Evolutionary conservation across 2,797 vertebrate species (phyloP).

Genomic region (Myiotriccus ornatus): DNA sequence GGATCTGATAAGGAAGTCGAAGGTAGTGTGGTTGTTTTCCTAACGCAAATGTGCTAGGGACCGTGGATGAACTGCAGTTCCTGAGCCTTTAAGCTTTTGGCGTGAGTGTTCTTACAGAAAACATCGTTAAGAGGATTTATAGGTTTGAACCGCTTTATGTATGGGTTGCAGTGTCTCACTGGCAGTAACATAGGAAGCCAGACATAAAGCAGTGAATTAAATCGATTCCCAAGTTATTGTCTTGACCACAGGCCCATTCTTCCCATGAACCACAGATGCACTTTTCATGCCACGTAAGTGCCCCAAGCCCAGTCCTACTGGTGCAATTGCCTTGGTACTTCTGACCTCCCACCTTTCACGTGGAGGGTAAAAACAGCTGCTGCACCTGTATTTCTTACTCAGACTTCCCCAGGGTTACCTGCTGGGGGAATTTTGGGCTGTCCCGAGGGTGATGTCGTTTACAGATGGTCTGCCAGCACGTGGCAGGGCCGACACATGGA

Average conservation of each 20-base stretch:
- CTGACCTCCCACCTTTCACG: not conserved
- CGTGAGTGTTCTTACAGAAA: not conserved
- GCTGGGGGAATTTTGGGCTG: not conserved
- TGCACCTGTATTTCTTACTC: not conserved
- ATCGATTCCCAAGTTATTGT: not conserved
- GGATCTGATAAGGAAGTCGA: not conserved
- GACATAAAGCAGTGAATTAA: not conserved
- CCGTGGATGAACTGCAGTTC: rapidly evolving
- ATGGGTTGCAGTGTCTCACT: rapidly evolving
- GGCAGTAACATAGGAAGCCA: not conserved
- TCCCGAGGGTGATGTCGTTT: not conserved
- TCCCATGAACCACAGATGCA: rapidly evolving
- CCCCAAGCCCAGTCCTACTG: not conserved
- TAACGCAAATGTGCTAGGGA: not conserved
- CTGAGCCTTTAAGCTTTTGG: not conserved
- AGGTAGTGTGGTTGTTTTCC: not conserved
- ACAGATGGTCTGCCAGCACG: not conserved
- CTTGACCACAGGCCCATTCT: not conserved
- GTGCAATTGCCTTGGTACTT: not conserved
- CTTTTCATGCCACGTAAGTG: rapidly evolving
- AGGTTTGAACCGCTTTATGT: not conserved
- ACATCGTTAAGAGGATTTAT: not conserved
- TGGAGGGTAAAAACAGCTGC: not conserved
- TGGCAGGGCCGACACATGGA: rapidly evolving
- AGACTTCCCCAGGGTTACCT: not conserved